A percentile compares a stretch with the other conserved stretches of the same genome.
Conservation (phyloP, 2,888 invertebrate species). For the Diaphora mendica region DNA sequence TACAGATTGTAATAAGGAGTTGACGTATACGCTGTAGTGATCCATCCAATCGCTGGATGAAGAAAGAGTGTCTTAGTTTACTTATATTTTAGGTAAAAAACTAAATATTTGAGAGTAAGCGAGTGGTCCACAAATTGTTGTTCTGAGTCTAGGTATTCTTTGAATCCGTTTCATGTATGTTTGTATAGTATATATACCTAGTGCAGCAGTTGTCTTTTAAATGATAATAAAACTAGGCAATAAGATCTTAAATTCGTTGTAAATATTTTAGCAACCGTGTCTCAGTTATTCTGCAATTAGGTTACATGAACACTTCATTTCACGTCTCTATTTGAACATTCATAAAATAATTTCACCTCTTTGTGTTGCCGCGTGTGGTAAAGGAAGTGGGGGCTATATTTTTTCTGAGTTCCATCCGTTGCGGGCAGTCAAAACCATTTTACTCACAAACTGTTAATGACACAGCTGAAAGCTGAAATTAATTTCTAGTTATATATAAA, state of each 20-base stretch:
- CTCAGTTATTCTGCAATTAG: too few species aligned
- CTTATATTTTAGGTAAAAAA: too few species aligned
- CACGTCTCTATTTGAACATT: background rate
- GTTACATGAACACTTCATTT: too few species aligned
- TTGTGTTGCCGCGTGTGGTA: background rate
- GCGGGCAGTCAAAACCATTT: background rate
- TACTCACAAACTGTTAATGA: background rate
- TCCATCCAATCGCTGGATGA: too few species aligned
- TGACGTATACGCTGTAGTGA: too few species aligned
- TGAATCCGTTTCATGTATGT: too few species aligned
- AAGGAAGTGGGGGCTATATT: constrained; percentile 1
- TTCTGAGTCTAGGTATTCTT: too few species aligned
- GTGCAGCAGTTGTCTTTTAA: too few species aligned
- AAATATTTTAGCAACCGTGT: background rate
- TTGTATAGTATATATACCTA: background rate
- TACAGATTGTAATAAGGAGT: too few species aligned
- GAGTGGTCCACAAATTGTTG: too few species aligned
- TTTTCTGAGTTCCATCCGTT: background rate
- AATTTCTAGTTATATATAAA: background rate
- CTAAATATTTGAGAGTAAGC: background rate
- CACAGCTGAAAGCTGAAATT: background rate
- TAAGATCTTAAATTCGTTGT: background rate
- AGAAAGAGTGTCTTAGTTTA: too few species aligned
- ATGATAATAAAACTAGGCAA: background rate
- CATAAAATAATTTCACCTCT: background rate